Evolutionary conservation across 2,113 vertebrate genomes (phyloP), one percentile per base, ranked within the genome.

Genomic region (Odocoileus hemionus): DNA sequence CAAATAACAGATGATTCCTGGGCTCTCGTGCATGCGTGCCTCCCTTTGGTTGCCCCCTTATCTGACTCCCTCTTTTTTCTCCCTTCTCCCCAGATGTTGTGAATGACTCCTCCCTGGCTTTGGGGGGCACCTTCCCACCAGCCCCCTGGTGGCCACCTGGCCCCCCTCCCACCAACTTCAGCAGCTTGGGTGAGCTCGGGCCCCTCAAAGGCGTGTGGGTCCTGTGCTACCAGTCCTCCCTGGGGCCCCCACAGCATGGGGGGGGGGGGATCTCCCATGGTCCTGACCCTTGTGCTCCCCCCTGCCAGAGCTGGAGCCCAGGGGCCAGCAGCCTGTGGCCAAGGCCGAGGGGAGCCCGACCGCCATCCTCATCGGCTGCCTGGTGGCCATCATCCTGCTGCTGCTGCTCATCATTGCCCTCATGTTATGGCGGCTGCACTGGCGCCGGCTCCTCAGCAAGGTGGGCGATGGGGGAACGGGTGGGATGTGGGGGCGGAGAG

Each of bases 401-500:
- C 98, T 99, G 3, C 94, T 99, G 98, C 99, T 99, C 0, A 98
- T 99, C 95, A 99, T 99, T 7, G 99, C 99, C 16, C 99, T 99
- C 97, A 99, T 99, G 97, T 99, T 99, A 8, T 99, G 99, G 99
- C 98, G 99, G 96, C 99, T 99, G 96, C 99, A 99, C 98, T 99
- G 99, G 99, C 99, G 99, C 87, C 99, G 99, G 98, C 98, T 99
- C 23, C 99, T 99, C 84, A 99, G 99, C 97, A 99, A 99, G 99
- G 99, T 99, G 92, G 39, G 98, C 0, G 0, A 7, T 3, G 6
- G 47, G 50, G 58, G 43, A n/a, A 4, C 3, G 11, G 26, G 28
- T 28, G 95, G 86, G 82, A 13, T 33, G 93, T 5, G 36, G 61
- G 61, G 17, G 25, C 60, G 80, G 96, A 79, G 45, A 39, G 19